phyloP scores from a whole-genome alignment of 2,113 vertebrate genomes.

The Macrotis lagotis region DNA sequence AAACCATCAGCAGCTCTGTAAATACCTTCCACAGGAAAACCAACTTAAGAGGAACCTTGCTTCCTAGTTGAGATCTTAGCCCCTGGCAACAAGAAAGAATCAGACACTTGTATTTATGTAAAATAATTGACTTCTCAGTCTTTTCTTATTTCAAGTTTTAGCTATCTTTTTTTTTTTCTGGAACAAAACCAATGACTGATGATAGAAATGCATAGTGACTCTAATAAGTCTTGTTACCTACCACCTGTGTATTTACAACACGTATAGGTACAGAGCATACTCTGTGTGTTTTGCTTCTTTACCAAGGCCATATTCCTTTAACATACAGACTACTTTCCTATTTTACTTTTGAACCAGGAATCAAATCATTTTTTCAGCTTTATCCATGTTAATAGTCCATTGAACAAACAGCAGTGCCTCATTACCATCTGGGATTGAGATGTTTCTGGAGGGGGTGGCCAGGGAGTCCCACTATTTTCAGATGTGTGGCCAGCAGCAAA shows the following conservation, averaged over 20 bases:
- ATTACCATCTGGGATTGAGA: conserved; percentile 60
- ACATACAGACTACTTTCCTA: conserved; percentile 57
- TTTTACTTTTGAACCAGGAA: conserved; percentile 67
- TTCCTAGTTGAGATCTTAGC: conserved; percentile 52
- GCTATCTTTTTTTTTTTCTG: conserved; percentile 76
- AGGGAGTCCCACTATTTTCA: conserved; percentile 41
- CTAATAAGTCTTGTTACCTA: conserved; percentile 40
- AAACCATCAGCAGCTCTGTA: conserved; percentile 80
- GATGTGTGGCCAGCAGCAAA: conserved; percentile 49
- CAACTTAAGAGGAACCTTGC: conserved; percentile 56
- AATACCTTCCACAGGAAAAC: conserved; percentile 78
- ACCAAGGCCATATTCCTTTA: conserved; percentile 22
- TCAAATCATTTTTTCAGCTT: conserved; percentile 65
- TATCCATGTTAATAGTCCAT: conserved; percentile 52
- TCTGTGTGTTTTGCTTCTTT: conserved; percentile 59
- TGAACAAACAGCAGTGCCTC: conserved; percentile 78
- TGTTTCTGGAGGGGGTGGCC: conserved; percentile 61
- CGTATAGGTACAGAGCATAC: neutral
- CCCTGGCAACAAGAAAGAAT: conserved; percentile 61
- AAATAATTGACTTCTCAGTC: conserved; percentile 79
- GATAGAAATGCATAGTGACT: conserved; percentile 17
- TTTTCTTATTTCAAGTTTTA: conserved; percentile 80
- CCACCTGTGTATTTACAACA: conserved; percentile 39
- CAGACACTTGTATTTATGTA: conserved; percentile 82
- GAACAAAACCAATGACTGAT: conserved; percentile 68